phyloP scores from a whole-genome alignment of 1,140 invertebrate species.

The Brachionus rotundiformis region DNA sequence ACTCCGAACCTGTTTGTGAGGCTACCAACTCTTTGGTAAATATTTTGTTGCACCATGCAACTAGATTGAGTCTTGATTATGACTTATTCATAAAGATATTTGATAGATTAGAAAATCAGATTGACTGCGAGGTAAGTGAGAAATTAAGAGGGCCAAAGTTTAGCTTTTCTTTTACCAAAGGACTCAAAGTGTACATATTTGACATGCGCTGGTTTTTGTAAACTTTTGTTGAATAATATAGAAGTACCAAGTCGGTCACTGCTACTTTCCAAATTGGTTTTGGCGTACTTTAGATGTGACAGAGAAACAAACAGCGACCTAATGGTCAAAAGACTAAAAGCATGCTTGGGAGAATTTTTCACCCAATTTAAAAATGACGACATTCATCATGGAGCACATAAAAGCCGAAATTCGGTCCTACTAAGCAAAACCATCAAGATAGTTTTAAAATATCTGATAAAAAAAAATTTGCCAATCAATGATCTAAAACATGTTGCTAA shows the following conservation, averaged over 20 bases:
- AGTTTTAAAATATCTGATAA: slow-evolving; percentile 15
- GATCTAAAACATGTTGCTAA: not conserved
- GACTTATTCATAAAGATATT: not conserved
- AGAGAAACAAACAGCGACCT: not conserved
- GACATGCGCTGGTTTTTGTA: slow-evolving; percentile 2
- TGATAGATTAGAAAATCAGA: slow-evolving; percentile 33
- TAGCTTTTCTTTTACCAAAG: not conserved
- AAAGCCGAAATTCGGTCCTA: not conserved
- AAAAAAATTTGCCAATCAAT: slow-evolving; percentile 4
- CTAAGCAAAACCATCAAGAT: not conserved
- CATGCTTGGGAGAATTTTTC: slow-evolving; percentile 20
- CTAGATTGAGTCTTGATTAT: not conserved
- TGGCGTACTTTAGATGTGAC: slow-evolving; percentile 1
- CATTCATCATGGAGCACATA: not conserved
- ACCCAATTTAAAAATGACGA: not conserved
- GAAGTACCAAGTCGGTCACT: not conserved
- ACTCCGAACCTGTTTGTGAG: slow-evolving; percentile 27
- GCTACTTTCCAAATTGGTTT: not conserved
- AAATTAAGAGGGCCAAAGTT: no score
- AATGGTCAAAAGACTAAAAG: not conserved
- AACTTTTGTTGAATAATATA: slow-evolving; percentile 15
- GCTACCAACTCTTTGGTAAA: slow-evolving; percentile 8
- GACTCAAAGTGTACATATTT: slow-evolving; percentile 28
- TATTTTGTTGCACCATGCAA: not conserved
- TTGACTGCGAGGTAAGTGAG: not conserved